Evolutionary conservation across 1,140 invertebrate genomes (phyloP), one percentile per base, ranked within the genome.

Genomic region (Brachionus angularis): DNA sequence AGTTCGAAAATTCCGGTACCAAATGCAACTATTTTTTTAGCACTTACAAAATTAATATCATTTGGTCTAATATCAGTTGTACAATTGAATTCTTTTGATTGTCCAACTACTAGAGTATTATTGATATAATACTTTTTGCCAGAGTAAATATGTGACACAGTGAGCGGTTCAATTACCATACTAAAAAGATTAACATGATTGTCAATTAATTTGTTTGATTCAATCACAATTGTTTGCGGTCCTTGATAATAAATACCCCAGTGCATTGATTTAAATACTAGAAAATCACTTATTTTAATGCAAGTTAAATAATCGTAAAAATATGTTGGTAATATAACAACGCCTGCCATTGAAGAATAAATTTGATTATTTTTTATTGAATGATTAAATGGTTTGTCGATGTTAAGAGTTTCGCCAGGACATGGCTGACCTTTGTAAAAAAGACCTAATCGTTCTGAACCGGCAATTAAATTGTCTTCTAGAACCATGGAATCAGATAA

Each of bases 391-490:
- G n/a, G n/a, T n/a, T n/a, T 58, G 21, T 31, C 52, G 1, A 23
- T 39, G 7, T 34, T 34, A 23, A 58, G n/a, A 21, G 18, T 36
- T 70, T 36, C 33, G 34, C 49, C 33, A 4, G 46, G 34, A n/a
- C 50, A 39, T 0, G 71, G 10, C 46, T 76, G 73, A 12, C 75
- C 77, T 18, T 62, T 34, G 7, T 77, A 49, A 42, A 73, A 72
- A 39, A 73, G 78, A 5, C 74, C 76, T 3, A 72, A 27, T 7
- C 78, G 72, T 69, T 80, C 75, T 2, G 74, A 72, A 7, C 76
- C 78, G 27, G 75, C 74, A 12, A 77, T 76, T 12, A 71, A 73
- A 62, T 80, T 80, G 47, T 76, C 58, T 10, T 46, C 36, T 18
- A 80, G 14, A 0, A 74, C 58, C 7, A 77, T 25, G 8, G 73